A percentile compares a stretch with the other conserved stretches of the same genome.
Evolutionary conservation across 2,113 vertebrate genomes (phyloP).

Genomic region (Beaufortia kweichowensis): DNA sequence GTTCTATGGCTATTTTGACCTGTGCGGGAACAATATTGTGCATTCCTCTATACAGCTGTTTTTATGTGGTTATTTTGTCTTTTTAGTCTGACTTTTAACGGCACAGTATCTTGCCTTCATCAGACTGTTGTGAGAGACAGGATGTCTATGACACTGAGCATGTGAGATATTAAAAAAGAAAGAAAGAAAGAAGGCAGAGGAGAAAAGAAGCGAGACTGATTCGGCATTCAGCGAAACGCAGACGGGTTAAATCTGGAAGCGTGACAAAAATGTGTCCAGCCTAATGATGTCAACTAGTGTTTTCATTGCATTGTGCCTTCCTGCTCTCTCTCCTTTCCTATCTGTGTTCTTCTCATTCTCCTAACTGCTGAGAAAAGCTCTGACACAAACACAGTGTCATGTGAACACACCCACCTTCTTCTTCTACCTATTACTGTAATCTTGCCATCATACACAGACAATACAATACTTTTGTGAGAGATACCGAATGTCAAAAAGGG

Average conservation of each 20-base stretch:
- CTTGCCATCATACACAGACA: constrained; percentile 32
- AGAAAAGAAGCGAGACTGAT: constrained; percentile 55
- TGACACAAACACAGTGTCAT: constrained; percentile 25
- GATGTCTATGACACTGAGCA: constrained; percentile 61
- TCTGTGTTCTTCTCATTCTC: constrained; percentile 13
- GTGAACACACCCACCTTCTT: constrained; percentile 22
- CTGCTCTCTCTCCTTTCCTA: constrained; percentile 24
- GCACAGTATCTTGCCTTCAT: constrained; percentile 60
- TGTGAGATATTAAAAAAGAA: constrained; percentile 62
- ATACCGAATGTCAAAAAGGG: background rate
- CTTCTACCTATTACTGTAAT: constrained; percentile 38
- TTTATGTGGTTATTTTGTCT: constrained; percentile 42
- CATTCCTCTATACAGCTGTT: constrained; percentile 26
- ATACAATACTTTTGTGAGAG: constrained; percentile 5
- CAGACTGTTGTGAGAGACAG: constrained; percentile 54
- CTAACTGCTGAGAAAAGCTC: constrained; percentile 24
- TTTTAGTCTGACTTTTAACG: constrained; percentile 38
- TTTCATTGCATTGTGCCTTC: constrained; percentile 55
- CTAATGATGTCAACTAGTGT: constrained; percentile 74
- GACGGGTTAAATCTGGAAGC: constrained; percentile 72
- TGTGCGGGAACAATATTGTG: constrained; percentile 33
- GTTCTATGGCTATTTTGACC: background rate
- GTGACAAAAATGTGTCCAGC: constrained; percentile 74
- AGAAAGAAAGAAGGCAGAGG: constrained; percentile 28
- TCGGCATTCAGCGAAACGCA: constrained; percentile 67